phyloP scores from a whole-genome alignment of 2,113 vertebrate genomes.

The Electrona antarctica region DNA sequence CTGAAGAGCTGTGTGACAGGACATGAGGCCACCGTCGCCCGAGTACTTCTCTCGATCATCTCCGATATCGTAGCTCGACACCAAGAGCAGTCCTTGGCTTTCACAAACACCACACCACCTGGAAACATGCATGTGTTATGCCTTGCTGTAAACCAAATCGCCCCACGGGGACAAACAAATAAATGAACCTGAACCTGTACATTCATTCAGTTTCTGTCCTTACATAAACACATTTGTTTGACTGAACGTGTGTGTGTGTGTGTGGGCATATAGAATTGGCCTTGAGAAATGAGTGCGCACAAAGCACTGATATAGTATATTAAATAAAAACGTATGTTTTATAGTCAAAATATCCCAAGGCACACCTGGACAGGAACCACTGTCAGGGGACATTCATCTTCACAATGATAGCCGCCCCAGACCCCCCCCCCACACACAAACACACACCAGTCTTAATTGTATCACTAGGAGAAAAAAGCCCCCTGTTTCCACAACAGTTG shows the following conservation, averaged over 20 bases:
- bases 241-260: too few species aligned
- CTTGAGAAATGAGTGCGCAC: too few species aligned
- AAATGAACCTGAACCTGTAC: too few species aligned
- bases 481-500: conserved; percentile 69
- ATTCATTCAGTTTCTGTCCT: not conserved
- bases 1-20: conserved; percentile 73
- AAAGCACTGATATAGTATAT: not conserved
- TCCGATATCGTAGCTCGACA: conserved; percentile 83
- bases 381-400: too few species aligned
- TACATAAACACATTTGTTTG: not conserved
- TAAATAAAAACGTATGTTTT: not conserved
- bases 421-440: too few species aligned
- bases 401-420: too few species aligned
- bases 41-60: conserved; percentile 71
- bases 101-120: conserved; percentile 82
- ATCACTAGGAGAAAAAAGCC: conserved; percentile 71
- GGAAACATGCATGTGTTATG: not conserved
- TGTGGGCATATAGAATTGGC: too few species aligned
- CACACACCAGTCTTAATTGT: conserved; percentile 82
- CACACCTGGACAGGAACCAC: too few species aligned
- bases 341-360: too few species aligned
- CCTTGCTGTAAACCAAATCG: too few species aligned
- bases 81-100: conserved; percentile 79
- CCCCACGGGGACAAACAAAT: too few species aligned
- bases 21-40: conserved; percentile 65